These are phyloP conservation scores for Hypercompe scribonia DNA, from an alignment of 2,888 invertebrate species.

Conservation along the genomic window DNA sequence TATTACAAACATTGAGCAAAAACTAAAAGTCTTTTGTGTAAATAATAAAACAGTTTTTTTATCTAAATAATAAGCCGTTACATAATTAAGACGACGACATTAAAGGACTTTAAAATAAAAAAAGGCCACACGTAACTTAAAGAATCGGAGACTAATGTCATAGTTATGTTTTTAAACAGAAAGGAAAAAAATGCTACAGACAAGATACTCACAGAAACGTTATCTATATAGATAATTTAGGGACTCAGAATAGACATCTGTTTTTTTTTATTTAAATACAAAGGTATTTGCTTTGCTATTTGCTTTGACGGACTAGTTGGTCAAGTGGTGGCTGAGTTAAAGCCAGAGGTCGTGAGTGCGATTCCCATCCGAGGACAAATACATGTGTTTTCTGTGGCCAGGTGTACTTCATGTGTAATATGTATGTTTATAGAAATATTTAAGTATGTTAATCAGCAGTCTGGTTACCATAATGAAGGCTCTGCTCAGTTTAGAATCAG, in stretches of 20 bases:
- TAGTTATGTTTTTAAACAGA: slow-evolving; percentile 58
- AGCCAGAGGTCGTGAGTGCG: background rate
- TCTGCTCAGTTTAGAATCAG: too few relatives aligned
- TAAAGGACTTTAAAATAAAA: slow-evolving; percentile 67
- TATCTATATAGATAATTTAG: slow-evolving; percentile 22
- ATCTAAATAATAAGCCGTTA: slow-evolving; percentile 70
- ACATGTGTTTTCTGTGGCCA: background rate
- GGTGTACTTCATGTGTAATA: too few relatives aligned
- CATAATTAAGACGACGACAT: slow-evolving; percentile 79
- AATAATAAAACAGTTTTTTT: slow-evolving; percentile 43
- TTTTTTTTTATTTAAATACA: background rate
- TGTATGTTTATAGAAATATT: too few relatives aligned
- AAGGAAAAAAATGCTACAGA: slow-evolving; percentile 26
- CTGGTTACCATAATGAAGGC: too few relatives aligned
- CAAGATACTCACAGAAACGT: slow-evolving; percentile 3
- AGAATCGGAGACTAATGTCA: slow-evolving; percentile 72
- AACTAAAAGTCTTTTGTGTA: slow-evolving; percentile 35
- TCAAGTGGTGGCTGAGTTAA: background rate
- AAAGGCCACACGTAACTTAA: slow-evolving; percentile 69
- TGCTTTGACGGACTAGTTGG: background rate
- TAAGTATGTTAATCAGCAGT: too few relatives aligned
- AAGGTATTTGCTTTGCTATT: background rate
- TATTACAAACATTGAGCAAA: slow-evolving; percentile 38
- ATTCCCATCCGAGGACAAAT: background rate
- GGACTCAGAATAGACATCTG: background rate